A percentile compares a stretch with the other conserved stretches of the same genome.
phyloP scores from a whole-genome alignment of 2,113 vertebrate genomes.

The Haemorhous mexicanus region DNA sequence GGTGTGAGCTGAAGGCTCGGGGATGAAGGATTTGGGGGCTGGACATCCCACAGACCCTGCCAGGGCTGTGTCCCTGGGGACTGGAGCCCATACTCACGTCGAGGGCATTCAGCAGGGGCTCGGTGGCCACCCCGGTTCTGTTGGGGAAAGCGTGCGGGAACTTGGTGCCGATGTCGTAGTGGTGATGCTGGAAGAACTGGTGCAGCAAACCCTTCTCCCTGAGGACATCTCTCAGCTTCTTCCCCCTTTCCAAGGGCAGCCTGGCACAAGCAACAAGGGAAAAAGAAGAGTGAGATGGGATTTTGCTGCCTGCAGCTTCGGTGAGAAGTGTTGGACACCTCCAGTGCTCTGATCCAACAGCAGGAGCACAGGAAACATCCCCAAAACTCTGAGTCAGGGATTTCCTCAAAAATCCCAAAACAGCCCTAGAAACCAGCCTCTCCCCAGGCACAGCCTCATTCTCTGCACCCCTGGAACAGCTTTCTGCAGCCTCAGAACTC shows the following conservation, averaged over 20 bases:
- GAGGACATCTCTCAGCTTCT: conserved; percentile 65
- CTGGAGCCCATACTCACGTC: conserved; percentile 53
- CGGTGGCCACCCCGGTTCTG: fast-evolving
- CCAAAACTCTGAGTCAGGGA: not conserved
- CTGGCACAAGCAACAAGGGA: not conserved
- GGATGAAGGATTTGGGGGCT: not conserved
- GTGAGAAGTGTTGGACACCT: not conserved
- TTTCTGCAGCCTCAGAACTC: not conserved
- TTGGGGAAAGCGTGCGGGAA: not conserved
- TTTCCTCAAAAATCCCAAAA: not conserved
- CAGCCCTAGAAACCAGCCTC: not conserved
- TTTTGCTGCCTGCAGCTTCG: not conserved
- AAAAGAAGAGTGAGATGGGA: not conserved
- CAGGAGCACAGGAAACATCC: not conserved
- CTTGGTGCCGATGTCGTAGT: not conserved
- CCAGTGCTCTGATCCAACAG: fast-evolving
- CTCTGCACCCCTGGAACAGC: not conserved
- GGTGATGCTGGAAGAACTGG: conserved; percentile 27
- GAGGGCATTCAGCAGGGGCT: conserved; percentile 64
- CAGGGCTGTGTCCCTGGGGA: fast-evolving
- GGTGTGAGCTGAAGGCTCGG: not conserved
- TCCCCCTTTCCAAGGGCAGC: conserved; percentile 75
- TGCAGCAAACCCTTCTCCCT: conserved; percentile 69
- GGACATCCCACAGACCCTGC: not conserved
- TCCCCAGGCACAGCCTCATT: fast-evolving